Conservation (phyloP, 1,140 invertebrate genomes). For the Heliconius hermathena region DNA sequence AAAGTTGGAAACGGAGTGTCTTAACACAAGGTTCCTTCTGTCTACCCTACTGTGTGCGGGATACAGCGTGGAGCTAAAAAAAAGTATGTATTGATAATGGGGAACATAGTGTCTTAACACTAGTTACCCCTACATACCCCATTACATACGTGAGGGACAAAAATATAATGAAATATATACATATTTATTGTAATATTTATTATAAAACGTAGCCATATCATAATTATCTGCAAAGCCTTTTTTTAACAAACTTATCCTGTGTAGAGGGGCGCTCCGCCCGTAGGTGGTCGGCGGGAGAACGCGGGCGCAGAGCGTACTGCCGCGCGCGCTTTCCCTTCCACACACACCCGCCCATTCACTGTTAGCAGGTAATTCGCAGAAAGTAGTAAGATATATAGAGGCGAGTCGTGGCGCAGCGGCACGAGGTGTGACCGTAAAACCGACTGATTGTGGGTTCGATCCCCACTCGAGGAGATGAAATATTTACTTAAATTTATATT, state of each 20-base stretch:
- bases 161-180: too few relatives aligned
- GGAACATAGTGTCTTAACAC: not conserved
- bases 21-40: too few relatives aligned
- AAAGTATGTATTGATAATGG: not conserved
- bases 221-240: not conserved
- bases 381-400: not conserved
- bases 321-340: conserved; percentile 76
- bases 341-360: conserved; percentile 81
- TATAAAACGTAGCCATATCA: not conserved
- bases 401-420: too few relatives aligned
- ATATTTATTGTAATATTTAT: not conserved
- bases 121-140: too few relatives aligned
- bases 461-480: too few relatives aligned
- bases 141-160: too few relatives aligned
- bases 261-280: conserved; percentile 75
- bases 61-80: too few relatives aligned
- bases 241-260: not conserved
- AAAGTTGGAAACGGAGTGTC: too few relatives aligned
- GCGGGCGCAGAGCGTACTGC: conserved; percentile 74
- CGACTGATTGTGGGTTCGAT: too few relatives aligned
- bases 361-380: conserved; percentile 75
- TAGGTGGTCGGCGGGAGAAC: conserved; percentile 78
- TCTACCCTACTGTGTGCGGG: too few relatives aligned
- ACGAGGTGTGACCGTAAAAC: too few relatives aligned
- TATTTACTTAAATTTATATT: too few relatives aligned